Percentiles rank a stretch among this genome's conserved stretches.
Evolutionary conservation across 37 sponge, comb jelly and placozoan species (phyloP).

Genomic region (Trichoplax adhaerens): DNA sequence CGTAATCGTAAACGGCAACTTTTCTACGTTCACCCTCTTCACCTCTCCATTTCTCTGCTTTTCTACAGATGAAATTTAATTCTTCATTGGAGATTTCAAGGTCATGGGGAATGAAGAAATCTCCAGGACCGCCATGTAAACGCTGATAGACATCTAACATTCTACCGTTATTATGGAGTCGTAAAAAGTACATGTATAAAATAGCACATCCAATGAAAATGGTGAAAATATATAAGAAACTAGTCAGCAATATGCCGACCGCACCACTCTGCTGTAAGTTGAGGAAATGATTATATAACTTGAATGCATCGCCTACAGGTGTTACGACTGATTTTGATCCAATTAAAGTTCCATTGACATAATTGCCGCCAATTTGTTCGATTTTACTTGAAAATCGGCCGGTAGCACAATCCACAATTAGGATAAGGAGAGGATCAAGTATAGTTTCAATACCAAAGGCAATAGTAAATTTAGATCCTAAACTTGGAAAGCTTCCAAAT

Average conservation of each 20-base stretch:
- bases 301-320: slow-evolving; percentile 22
- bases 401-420: not conserved
- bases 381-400: too few species aligned
- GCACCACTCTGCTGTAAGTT: slow-evolving; percentile 14
- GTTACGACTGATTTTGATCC: not conserved
- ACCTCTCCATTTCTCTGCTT: slow-evolving; percentile 30
- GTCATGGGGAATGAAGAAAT: slow-evolving; percentile 27
- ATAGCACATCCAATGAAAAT: slow-evolving; percentile 12
- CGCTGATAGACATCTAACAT: slow-evolving; percentile 19
- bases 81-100: slow-evolving; percentile 21
- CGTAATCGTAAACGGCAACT: slow-evolving; percentile 27
- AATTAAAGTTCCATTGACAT: too few species aligned
- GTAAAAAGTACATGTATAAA: slow-evolving; percentile 28
- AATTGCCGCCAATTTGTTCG: too few species aligned
- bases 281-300: slow-evolving; percentile 17
- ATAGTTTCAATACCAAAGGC: slow-evolving; percentile 11
- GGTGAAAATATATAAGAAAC: slow-evolving; percentile 23
- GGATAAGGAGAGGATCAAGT: slow-evolving; percentile 2
- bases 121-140: slow-evolving; percentile 13
- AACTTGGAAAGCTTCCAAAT: slow-evolving; percentile 4
- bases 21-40: slow-evolving; percentile 30
- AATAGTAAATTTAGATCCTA: not conserved
- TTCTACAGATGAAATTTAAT: slow-evolving; percentile 19
- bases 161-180: slow-evolving; percentile 20
- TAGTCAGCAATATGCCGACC: slow-evolving; percentile 20